Evolutionary conservation across 2,888 invertebrate species (phyloP), one percentile per base, ranked within the genome.

Genomic region (Anorthoa munda): DNA sequence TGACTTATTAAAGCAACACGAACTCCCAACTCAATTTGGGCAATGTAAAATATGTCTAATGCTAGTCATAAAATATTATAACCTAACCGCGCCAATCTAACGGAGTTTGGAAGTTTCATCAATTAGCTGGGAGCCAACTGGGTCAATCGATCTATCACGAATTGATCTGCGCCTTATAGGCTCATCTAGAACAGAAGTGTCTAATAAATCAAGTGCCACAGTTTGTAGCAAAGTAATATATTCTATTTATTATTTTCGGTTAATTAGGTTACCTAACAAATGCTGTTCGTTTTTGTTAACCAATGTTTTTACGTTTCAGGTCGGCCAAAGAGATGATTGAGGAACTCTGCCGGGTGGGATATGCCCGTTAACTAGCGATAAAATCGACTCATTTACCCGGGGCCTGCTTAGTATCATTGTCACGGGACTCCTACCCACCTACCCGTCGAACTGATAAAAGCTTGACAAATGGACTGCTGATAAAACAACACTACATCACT

Each of bases 91-190:
- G 65, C 83, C 83, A 80, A 77, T 87, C 70, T 72, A 75, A 72
- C 75, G 66, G 67, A 77, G 87, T 85, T 81, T 68, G 75, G 78
- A 85, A 86, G 77, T 86, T 88, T 83, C 83, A 85, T 86, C 84
- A 87, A 80, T 88, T 80, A 80, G 72, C 71, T 75, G 71, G 71
- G 65, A 77, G 75, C 73, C 81, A 84, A 90, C 81, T 88, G 80
- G 87, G 85, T 85, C 88, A 81, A 77, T 67, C 83, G 82, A 87
- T 87, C 86, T 83, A 85, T 86, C 85, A 85, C 79, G 77, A 80
- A 86, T 86, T 82, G 78, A 85, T 87, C 83, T 82, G 75, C 72
- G 67, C 81, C 79, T 76, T 81, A 81, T 75, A 79, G 82, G 79
- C 78, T 83, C 82, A 74, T 74, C 74, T 79, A 77, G 77, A 81